These are phyloP conservation scores for Sphaerophoria rueppellii DNA, from an alignment of 2,888 invertebrate genomes.

Conservation along the genomic window DNA sequence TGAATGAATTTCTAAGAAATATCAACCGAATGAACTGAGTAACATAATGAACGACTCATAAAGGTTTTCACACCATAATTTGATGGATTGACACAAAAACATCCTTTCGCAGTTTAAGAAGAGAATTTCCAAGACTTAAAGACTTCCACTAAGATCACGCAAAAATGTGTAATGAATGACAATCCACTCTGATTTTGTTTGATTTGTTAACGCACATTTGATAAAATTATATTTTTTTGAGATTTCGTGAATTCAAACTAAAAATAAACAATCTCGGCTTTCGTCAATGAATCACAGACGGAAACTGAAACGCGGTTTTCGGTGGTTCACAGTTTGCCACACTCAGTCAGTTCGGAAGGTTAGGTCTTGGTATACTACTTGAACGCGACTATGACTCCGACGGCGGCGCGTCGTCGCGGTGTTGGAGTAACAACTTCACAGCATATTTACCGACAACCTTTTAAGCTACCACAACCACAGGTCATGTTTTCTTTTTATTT, in stretches of 20 bases:
- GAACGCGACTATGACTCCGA: conserved; percentile 38
- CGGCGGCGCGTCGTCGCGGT: conserved; percentile 46
- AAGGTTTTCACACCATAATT: background rate
- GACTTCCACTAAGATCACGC: background rate
- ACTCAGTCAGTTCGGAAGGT: conserved; percentile 3
- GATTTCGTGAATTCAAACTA: background rate
- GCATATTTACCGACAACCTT: conserved; percentile 13
- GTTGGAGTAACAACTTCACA: conserved; percentile 16
- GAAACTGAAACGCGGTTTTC: conserved; percentile 69
- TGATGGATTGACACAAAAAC: too few relatives aligned
- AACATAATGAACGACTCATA: background rate
- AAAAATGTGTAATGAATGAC: conserved; percentile 47
- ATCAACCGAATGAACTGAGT: conserved; percentile 5
- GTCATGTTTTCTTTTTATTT: conserved; percentile 14
- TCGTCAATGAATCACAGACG: conserved; percentile 70
- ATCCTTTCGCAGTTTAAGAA: too few relatives aligned
- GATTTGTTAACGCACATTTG: background rate
- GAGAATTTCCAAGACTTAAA: too few relatives aligned
- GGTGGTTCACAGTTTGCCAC: conserved; percentile 47
- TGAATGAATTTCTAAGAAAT: conserved; percentile 43
- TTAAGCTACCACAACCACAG: background rate
- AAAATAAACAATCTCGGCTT: conserved; percentile 41
- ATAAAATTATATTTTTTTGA: background rate
- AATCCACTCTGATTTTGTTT: background rate
- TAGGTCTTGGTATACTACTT: conserved; percentile 12